Percentiles rank a stretch among this genome's conserved stretches.
Conservation (phyloP, 2,113 vertebrate genomes). For the Passer domesticus region DNA sequence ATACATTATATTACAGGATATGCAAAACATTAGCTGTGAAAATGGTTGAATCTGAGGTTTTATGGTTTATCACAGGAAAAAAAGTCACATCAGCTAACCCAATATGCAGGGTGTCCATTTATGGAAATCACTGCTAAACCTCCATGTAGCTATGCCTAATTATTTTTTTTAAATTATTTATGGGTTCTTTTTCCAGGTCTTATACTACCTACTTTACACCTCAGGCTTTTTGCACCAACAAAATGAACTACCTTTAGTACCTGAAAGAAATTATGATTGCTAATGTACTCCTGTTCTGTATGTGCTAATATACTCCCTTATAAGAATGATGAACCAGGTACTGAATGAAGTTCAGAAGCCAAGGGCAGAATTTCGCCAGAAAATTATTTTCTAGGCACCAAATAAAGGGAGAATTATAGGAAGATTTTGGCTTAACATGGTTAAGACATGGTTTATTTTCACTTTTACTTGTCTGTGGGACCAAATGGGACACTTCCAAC, state of each 20-base stretch:
- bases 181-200: background rate
- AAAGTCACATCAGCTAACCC: background rate
- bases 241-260: background rate
- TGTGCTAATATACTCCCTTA: background rate
- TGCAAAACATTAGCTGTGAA: conserved; percentile 46
- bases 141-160: background rate
- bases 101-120: background rate
- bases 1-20: conserved; percentile 26
- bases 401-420: background rate
- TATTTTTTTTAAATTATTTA: background rate
- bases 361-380: background rate
- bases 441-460: background rate
- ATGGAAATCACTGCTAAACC: background rate
- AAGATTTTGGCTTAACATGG: background rate
- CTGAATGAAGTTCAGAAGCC: background rate
- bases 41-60: conserved; percentile 30
- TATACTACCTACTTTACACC: background rate
- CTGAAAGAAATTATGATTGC: conserved; percentile 16
- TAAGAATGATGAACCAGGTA: background rate
- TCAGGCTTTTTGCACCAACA: conserved; percentile 31
- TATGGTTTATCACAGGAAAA: conserved; percentile 16
- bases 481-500: conserved; percentile 27
- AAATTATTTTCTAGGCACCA: background rate
- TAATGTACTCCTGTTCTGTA: background rate
- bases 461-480: conserved; percentile 39